phyloP scores from a whole-genome alignment of 1,140 invertebrate genomes.

The Platyura marginata region DNA sequence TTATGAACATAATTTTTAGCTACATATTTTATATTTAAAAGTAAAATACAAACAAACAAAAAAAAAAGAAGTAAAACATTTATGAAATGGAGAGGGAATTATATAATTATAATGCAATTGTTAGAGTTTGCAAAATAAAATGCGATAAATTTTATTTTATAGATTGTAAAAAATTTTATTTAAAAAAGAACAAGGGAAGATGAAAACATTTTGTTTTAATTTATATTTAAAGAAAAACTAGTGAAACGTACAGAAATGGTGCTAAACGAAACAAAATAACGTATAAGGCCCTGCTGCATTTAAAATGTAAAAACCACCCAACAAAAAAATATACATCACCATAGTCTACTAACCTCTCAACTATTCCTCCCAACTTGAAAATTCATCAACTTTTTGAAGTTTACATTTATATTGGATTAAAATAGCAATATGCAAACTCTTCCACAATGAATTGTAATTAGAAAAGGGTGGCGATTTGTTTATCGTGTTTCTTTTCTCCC shows the following conservation, averaged over 20 bases:
- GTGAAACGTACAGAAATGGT: background rate
- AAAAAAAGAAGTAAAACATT: too few relatives aligned
- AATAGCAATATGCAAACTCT: too few relatives aligned
- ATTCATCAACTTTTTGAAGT: background rate
- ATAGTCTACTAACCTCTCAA: background rate
- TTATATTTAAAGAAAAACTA: background rate
- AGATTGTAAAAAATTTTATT: too few relatives aligned
- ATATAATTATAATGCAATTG: background rate
- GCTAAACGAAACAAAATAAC: background rate
- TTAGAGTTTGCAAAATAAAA: background rate
- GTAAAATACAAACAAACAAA: too few relatives aligned
- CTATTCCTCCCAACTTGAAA: background rate
- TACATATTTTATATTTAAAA: background rate
- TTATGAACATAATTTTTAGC: background rate
- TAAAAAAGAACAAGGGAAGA: background rate
- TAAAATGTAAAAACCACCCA: too few relatives aligned
- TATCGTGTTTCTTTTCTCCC: too few relatives aligned
- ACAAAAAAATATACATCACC: too few relatives aligned
- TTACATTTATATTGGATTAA: background rate
- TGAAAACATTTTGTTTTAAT: background rate
- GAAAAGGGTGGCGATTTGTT: too few relatives aligned
- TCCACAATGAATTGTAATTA: too few relatives aligned
- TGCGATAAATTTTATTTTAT: too few relatives aligned
- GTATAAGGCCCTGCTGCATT: background rate
- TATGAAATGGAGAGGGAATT: too few relatives aligned